phyloP scores from a whole-genome alignment of 2,797 vertebrate genomes.

The Eleutherodactylus coqui region DNA sequence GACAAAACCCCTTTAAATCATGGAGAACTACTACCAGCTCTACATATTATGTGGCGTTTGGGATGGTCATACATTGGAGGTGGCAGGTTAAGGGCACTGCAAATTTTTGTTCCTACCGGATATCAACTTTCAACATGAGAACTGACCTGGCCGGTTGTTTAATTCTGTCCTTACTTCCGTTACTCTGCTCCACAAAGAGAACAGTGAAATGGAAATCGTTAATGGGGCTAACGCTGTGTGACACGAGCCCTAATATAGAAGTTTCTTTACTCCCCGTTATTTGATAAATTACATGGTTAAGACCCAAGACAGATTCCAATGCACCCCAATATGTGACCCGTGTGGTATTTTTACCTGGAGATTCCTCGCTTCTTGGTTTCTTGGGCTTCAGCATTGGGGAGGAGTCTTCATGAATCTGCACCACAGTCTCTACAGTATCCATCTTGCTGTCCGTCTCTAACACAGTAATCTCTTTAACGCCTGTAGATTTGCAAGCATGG shows the following conservation, averaged over 20 bases:
- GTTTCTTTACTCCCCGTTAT: too few species aligned
- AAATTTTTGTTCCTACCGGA: too few species aligned
- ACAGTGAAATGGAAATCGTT: too few species aligned
- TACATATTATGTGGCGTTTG: not conserved
- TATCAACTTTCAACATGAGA: too few species aligned
- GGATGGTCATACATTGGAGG: too few species aligned
- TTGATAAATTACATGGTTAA: not conserved
- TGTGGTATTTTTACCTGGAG: conserved; percentile 67
- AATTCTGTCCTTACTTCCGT: too few species aligned
- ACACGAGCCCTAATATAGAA: too few species aligned
- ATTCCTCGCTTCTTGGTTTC: conserved; percentile 74
- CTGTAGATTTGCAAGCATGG: conserved; percentile 23
- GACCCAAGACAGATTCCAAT: not conserved
- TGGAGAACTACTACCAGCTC: not conserved
- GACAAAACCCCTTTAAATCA: too few species aligned
- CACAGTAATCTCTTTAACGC: conserved; percentile 52
- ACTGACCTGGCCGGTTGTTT: too few species aligned
- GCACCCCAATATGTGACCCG: not conserved
- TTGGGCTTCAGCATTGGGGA: conserved; percentile 68
- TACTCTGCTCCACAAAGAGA: too few species aligned
- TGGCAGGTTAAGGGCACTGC: too few species aligned
- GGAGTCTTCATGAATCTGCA: conserved; percentile 64
- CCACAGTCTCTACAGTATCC: conserved; percentile 57
- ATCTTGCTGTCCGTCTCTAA: conserved; percentile 67
- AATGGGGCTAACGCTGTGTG: too few species aligned